A percentile compares a stretch with the other conserved stretches of the same genome.
Evolutionary conservation across 2,888 invertebrate genomes (phyloP).

Genomic region (Malthinus seriepunctatus): DNA sequence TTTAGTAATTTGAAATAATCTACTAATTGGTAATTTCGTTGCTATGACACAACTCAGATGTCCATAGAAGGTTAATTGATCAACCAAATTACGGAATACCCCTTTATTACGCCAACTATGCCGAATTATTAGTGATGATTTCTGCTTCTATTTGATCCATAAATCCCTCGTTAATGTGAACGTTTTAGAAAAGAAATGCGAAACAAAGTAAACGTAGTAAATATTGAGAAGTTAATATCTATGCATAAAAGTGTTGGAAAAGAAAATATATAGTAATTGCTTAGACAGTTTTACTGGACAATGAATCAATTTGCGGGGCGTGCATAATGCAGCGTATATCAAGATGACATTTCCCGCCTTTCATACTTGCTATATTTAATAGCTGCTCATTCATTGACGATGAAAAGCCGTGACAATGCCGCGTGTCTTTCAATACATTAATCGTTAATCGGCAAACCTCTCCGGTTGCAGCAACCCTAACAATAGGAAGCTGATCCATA

Average conservation of each 20-base stretch:
- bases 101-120: no score
- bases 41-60: no score
- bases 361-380: slow-evolving; percentile 50
- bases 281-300: slow-evolving; percentile 37
- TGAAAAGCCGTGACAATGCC: slow-evolving; percentile 43
- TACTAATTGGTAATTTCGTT: no score
- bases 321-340: slow-evolving; percentile 52
- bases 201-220: no score
- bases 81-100: no score
- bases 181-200: no score
- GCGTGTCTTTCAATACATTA: slow-evolving; percentile 50
- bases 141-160: no score
- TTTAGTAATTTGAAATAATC: no score
- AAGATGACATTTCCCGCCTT: slow-evolving; percentile 50
- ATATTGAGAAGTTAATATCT: slow-evolving; percentile 30
- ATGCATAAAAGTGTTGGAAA: no score
- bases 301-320: slow-evolving; percentile 41
- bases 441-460: slow-evolving; percentile 52
- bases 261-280: slow-evolving; percentile 31
- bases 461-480: slow-evolving; percentile 47
- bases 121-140: no score
- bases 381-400: slow-evolving; percentile 48
- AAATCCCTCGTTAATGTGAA: no score
- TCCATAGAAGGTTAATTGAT: no score
- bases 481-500: slow-evolving; percentile 53